phyloP scores from a whole-genome alignment of 1,140 invertebrate genomes.

The Sesamia nonagrioides region DNA sequence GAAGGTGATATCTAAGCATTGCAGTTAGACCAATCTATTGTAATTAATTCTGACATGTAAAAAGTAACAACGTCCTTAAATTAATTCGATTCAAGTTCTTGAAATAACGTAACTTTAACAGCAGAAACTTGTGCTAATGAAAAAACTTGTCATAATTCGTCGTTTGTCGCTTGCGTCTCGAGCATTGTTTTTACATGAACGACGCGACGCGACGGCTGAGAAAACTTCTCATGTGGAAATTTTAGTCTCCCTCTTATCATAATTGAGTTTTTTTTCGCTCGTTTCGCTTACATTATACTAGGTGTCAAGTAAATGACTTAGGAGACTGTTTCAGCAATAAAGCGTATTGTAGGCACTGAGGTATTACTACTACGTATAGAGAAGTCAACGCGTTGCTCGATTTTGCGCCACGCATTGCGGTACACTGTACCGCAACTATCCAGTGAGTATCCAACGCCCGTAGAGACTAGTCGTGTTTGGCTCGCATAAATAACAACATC shows the following conservation, averaged over 20 bases:
- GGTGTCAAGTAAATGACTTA: neutral
- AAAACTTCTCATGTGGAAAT: slow-evolving; percentile 24
- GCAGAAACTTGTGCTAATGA: neutral
- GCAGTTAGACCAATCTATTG: no score
- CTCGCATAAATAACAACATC: no score
- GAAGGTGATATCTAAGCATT: no score
- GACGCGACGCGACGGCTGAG: slow-evolving; percentile 3
- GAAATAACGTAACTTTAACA: neutral
- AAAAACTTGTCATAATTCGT: slow-evolving; percentile 5
- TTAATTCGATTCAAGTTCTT: neutral
- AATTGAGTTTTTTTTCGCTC: slow-evolving; percentile 26
- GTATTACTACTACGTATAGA: no score
- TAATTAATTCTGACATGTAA: no score
- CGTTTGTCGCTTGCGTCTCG: neutral
- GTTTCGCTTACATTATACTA: slow-evolving; percentile 2
- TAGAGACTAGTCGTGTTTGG: no score
- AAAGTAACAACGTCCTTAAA: no score
- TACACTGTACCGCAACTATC: no score
- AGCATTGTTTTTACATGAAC: slow-evolving; percentile 22
- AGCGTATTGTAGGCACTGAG: neutral
- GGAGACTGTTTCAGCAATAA: neutral
- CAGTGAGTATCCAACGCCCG: no score
- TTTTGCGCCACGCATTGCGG: no score
- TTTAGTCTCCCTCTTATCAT: slow-evolving; percentile 12
- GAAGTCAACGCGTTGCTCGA: no score